Evolutionary conservation across 2,888 invertebrate species (phyloP), one percentile per base, ranked within the genome.

Genomic region (Tiphia femorata): DNA sequence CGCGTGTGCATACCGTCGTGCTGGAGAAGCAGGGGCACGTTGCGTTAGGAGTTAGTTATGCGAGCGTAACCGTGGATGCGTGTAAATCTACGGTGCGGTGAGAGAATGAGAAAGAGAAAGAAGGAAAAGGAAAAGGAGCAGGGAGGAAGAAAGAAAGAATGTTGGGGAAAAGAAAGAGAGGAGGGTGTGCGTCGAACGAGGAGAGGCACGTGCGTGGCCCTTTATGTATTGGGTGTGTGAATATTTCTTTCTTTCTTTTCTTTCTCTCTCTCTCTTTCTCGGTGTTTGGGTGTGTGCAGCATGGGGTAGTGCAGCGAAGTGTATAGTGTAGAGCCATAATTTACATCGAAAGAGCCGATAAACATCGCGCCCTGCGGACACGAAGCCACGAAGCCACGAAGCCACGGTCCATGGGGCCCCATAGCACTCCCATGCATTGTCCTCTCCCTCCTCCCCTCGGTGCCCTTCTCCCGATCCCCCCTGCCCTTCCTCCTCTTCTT

Each of bases 341-440:
- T 76, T 76, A 76, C 74, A 75, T 76, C 74, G 75, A 75, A 75
- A 70, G 73, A 71, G 75, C 73, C 75, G 75, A 76, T 76, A 75
- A 76, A 76, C 73, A 76, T 76, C 73, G 73, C 76, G 73, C 75
- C 76, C 75, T 66, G 57, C 64, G 72, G 72, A 73, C 69, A 67
- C 71, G 67, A 70, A 71, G 67, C 58, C 69, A 67, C 71, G 67
- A 70, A 71, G 67, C 58, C 69, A 67, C 70, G 68, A 72, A 71
- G 66, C 59, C 70, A 70, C 43, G 63, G 58, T 56, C 67, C 57
- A 58, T 60, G 65, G 57, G 16, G 53, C 56, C 62, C 50, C 29
- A 55, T 62, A 64, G 60, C 66, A 66, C 67, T 66, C 64, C 61
- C 59, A 64, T 61, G 69, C 55, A 69, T 71, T 71, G 69, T 71